These are phyloP conservation scores for Eilema sororculum DNA, from an alignment of 2,888 invertebrate species.

Conservation along the genomic window DNA sequence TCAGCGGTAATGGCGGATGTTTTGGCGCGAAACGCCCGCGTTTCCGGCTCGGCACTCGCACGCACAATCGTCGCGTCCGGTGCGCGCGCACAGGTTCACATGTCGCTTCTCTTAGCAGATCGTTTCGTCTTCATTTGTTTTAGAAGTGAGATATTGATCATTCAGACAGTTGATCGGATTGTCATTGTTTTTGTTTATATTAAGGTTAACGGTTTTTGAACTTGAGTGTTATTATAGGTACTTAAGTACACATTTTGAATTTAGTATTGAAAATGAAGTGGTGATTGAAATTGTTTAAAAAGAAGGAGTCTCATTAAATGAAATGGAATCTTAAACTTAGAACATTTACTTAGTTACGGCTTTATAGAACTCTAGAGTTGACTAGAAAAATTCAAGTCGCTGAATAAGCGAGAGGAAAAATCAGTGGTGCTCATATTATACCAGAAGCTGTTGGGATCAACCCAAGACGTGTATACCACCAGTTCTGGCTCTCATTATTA, in stretches of 20 bases:
- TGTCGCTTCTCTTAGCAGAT: constrained; percentile 51
- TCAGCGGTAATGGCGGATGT: constrained; percentile 64
- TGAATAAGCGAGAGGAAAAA: no score
- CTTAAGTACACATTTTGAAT: not conserved
- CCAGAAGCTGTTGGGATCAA: no score
- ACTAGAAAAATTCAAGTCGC: not conserved
- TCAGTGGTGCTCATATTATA: no score
- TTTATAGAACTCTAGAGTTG: not conserved
- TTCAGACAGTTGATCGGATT: constrained; percentile 26
- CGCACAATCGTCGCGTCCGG: constrained; percentile 69
- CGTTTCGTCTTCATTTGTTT: constrained; percentile 53
- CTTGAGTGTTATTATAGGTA: not conserved
- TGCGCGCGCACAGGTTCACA: constrained; percentile 48
- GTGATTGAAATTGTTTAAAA: not conserved
- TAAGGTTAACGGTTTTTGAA: constrained; percentile 11
- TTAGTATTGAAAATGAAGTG: not conserved
- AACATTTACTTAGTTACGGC: not conserved
- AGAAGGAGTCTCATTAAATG: not conserved
- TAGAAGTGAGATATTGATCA: constrained; percentile 37
- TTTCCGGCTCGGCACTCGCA: constrained; percentile 63
- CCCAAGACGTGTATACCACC: no score
- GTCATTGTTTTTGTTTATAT: constrained; percentile 10
- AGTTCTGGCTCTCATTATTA: no score
- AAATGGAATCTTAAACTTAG: not conserved
- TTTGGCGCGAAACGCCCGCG: constrained; percentile 66